phyloP scores from a whole-genome alignment of 2,888 invertebrate species.

The Tinea pellionella region DNA sequence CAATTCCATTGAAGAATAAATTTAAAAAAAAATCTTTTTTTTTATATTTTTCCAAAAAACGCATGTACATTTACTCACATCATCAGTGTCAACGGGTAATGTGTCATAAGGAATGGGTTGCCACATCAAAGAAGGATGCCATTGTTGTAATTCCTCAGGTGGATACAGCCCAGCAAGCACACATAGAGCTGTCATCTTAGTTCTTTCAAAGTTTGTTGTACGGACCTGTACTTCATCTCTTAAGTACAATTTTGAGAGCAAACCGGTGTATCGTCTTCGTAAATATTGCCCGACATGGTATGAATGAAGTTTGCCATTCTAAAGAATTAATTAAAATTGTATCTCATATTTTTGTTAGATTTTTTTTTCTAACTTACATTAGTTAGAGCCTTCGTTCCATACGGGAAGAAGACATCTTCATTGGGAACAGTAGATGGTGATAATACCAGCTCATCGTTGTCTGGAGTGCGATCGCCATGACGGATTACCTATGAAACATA shows the following conservation, averaged over 20 bases:
- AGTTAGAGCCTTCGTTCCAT: slow-evolving; percentile 74
- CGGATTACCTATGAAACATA: slow-evolving; percentile 68
- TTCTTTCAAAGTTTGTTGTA: slow-evolving; percentile 78
- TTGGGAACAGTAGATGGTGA: slow-evolving; percentile 63
- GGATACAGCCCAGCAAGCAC: slow-evolving; percentile 78
- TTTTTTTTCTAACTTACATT: slow-evolving; percentile 42
- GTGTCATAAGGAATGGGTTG: slow-evolving; percentile 74
- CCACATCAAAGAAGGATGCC: slow-evolving; percentile 72
- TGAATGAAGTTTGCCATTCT: slow-evolving; percentile 65
- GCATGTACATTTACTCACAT: slow-evolving; percentile 33
- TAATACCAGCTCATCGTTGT: slow-evolving; percentile 53
- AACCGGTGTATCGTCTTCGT: slow-evolving; percentile 48
- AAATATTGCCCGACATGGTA: slow-evolving; percentile 59
- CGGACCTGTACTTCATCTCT: slow-evolving; percentile 59
- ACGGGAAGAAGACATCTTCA: slow-evolving; percentile 62
- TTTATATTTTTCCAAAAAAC: no score
- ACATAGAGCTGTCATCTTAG: slow-evolving; percentile 78
- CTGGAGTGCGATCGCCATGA: slow-evolving; percentile 79
- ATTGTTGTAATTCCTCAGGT: slow-evolving; percentile 63
- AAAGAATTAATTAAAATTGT: slow-evolving; percentile 11
- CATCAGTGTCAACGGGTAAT: slow-evolving; percentile 37
- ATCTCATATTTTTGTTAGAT: neutral
- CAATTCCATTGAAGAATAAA: no score
- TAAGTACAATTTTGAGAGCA: slow-evolving; percentile 54
- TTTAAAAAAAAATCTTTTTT: no score